Evolutionary conservation across 2,797 vertebrate species (phyloP).

Genomic region (Falco berigora): DNA sequence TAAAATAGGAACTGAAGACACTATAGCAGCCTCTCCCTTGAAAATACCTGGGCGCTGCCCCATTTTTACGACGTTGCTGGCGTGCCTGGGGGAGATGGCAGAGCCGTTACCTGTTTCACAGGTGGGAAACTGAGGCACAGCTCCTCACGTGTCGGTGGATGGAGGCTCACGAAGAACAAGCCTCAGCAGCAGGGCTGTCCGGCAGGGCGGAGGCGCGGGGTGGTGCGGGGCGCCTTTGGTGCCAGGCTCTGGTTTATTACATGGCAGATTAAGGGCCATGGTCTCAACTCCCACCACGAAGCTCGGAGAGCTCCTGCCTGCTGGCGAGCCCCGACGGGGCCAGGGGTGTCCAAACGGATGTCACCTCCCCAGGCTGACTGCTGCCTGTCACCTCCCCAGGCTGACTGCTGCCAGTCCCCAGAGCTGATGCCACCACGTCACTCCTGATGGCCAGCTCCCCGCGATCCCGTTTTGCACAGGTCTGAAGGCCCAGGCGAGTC

Average conservation of each 20-base stretch:
- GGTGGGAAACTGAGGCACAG: neutral
- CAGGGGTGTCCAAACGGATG: accelerated
- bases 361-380: neutral
- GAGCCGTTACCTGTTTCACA: neutral
- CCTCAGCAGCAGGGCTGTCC: neutral
- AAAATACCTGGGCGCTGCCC: neutral
- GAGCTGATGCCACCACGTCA: neutral
- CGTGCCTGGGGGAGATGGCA: neutral
- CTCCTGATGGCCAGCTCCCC: neutral
- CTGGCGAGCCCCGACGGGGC: accelerated
- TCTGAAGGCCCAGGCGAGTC: neutral
- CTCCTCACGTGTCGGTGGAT: neutral
- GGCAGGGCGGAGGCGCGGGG: neutral
- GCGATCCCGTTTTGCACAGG: accelerated
- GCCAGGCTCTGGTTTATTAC: neutral
- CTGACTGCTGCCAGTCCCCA: neutral
- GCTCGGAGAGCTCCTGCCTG: neutral
- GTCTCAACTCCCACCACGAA: accelerated
- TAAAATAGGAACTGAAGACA: neutral
- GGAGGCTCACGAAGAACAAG: neutral
- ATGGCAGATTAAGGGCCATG: accelerated
- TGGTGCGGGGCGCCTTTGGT: neutral
- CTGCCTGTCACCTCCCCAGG: neutral
- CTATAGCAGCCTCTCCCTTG: neutral
- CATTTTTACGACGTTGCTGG: neutral